A percentile compares a stretch with the other conserved stretches of the same genome.
These are phyloP conservation scores for Tetanocera ferruginea DNA, from an alignment of 2,888 invertebrate genomes.

Conservation along the genomic window DNA sequence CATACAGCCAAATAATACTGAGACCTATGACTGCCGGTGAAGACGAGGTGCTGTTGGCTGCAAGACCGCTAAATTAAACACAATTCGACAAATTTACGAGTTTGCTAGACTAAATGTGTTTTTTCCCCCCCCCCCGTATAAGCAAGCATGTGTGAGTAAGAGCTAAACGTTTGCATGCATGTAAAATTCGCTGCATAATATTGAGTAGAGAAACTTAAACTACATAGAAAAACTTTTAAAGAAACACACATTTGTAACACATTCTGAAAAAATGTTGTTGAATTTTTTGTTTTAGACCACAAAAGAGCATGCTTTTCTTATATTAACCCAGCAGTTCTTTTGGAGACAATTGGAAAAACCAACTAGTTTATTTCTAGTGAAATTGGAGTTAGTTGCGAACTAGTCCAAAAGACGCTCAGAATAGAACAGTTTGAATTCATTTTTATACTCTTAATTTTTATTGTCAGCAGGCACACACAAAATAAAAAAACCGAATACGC, in stretches of 20 bases:
- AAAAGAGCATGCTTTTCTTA: too few relatives aligned
- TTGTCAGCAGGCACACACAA: too few relatives aligned
- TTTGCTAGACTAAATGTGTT: not conserved
- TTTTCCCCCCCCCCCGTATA: not conserved
- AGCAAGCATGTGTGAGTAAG: not conserved
- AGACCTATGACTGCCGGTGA: not conserved
- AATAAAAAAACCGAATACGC: too few relatives aligned
- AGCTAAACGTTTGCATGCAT: not conserved
- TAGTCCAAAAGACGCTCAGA: too few relatives aligned
- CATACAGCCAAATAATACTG: not conserved
- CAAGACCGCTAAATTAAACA: slow-evolving; percentile 24
- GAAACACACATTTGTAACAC: not conserved
- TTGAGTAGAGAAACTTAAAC: not conserved
- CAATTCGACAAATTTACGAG: slow-evolving; percentile 29
- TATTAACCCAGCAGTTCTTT: too few relatives aligned
- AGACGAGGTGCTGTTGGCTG: not conserved
- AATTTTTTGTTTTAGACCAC: too few relatives aligned
- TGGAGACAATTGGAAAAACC: too few relatives aligned
- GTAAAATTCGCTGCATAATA: not conserved
- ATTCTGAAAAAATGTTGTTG: not conserved
- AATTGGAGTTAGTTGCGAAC: too few relatives aligned
- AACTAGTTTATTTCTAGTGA: too few relatives aligned
- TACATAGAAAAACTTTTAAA: not conserved
- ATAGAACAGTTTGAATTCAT: too few relatives aligned
- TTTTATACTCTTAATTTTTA: too few relatives aligned